Evolutionary conservation across 2,888 invertebrate species (phyloP), one percentile per base, ranked within the genome.

Genomic region (Conchocele bisecta): DNA sequence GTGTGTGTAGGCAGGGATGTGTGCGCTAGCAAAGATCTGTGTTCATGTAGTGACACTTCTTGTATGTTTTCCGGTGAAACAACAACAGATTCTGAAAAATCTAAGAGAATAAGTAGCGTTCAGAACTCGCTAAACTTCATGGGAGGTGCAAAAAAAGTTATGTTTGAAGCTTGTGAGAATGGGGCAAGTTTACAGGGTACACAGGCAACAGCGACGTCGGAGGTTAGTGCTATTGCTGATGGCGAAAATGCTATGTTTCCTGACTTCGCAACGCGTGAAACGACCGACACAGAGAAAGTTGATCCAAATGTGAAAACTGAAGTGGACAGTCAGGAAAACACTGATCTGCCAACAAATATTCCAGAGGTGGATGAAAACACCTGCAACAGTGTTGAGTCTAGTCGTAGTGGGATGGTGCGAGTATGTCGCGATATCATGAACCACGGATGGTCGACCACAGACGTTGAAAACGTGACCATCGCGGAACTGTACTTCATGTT

Each of bases 401-500:
- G 77, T 77, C 77, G 71, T 20, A 56, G 51, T 37, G 68, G 71
- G 15, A 53, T 64, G 37, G 65, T 65, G 29, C 63, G 61, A 42
- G 33, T 60, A 15, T 71, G 60, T 50, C 63, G 63, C 15, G 67
- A 74, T 37, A 65, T 74, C 29, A 20, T 83, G 33, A 71, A 72
- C 41, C 64, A 61, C 24, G 77, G 79, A 2, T 77, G 73, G 77
- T 67, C 59, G 37, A 54, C 61, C 5, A 59, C 61, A 7, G 78
- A 66, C n/a, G 63, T 58, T 15, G 72, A 95, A 7, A 94, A 95
- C 33, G 93, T 97, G 42, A 96, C 96, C 4, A 93, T 98, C 31
- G 97, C 97, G 0, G 97, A 98, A 91, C 91, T 98, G 63, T 97
- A 97, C 91, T 93, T 98, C 53, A 96, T 97, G 94, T 82, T 92